Evolutionary conservation across 2,888 invertebrate genomes (phyloP), one percentile per base, ranked within the genome.

Genomic region (Sesamia inferens): DNA sequence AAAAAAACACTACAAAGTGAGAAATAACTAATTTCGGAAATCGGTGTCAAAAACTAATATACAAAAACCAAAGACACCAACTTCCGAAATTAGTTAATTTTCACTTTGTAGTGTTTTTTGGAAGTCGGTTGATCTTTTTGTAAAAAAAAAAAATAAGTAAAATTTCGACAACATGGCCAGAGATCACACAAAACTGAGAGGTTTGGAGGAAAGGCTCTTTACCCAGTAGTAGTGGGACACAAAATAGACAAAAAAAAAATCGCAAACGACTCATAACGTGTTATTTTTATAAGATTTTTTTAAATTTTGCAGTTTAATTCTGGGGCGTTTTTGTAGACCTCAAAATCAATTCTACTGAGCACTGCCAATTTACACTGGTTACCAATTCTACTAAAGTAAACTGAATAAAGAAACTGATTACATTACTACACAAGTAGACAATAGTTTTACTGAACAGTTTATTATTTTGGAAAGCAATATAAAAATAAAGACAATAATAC

Each of bases 401-500:
- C n/a, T 2, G 39, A n/a, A 47, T 47, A n/a, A 5, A 24, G 16
- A 54, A 71, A 47, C 31, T 42, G 39, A 47, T 8, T 24, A 66
- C 39, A 42, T 3, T n/a, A 42, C 24, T 58, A 13, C 22, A 7
- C 19, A 51, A 19, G 10, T 64, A 11, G n/a, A 48, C 57, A 68
- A 68, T 48, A 42, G 11, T 42, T 57, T 39, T 48, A 48, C 19
- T 14, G 8, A 58, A 58, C 4, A 58, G 8, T 68, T 31, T n/a
- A 74, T 44, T 78, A 59, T 74, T 78, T 70, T 73, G 62, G 24
- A 42, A 42, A 72, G 19, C 13, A 55, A 44, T 61, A 31, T 48
- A 14, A 55, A 74, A 22, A 16, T 31, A 71, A 55, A 42, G 51
- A 39, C 55, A 48, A 47, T 54, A 72, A 42, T 55, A 48, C 51